These are phyloP conservation scores for Scomberomorus guttatus DNA, from an alignment of 2,797 vertebrate species.

Conservation along the genomic window DNA sequence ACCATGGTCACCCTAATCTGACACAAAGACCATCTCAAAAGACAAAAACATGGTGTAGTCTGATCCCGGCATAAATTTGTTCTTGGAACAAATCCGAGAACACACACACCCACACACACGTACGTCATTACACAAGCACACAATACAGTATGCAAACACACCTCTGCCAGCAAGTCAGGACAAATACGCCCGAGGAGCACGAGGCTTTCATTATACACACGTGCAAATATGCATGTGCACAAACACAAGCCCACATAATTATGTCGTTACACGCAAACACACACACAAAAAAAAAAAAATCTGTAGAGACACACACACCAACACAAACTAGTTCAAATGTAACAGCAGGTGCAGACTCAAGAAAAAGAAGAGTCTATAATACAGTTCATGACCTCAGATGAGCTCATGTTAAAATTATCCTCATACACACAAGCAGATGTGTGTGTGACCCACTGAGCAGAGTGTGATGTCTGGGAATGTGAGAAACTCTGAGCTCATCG, in stretches of 20 bases:
- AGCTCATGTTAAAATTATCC: background rate
- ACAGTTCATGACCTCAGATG: conserved; percentile 19
- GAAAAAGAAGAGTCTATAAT: background rate
- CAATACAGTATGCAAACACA: conserved; percentile 6
- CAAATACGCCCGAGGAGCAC: conserved; percentile 28
- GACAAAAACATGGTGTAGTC: background rate
- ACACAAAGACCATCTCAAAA: background rate
- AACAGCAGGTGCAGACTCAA: conserved; percentile 7
- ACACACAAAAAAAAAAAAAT: conserved; percentile 1
- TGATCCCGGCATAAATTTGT: background rate
- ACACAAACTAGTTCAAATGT: conserved; percentile 8
- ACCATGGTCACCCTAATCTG: background rate
- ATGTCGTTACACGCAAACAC: conserved; percentile 12
- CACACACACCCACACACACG: background rate
- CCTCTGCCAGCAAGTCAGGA: background rate
- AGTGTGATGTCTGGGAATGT: conserved; percentile 46
- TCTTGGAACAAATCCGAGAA: background rate
- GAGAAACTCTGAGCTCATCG: conserved; percentile 37
- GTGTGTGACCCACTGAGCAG: conserved; percentile 26
- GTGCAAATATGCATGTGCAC: background rate
- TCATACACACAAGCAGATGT: conserved; percentile 37
- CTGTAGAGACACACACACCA: background rate
- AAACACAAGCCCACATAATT: background rate
- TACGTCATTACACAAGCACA: conserved; percentile 4
- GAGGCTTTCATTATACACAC: conserved; percentile 6